Percentiles rank a stretch among this genome's conserved stretches.
phyloP scores from a whole-genome alignment of 2,113 vertebrate genomes.

The Oncorhynchus gorbuscha region DNA sequence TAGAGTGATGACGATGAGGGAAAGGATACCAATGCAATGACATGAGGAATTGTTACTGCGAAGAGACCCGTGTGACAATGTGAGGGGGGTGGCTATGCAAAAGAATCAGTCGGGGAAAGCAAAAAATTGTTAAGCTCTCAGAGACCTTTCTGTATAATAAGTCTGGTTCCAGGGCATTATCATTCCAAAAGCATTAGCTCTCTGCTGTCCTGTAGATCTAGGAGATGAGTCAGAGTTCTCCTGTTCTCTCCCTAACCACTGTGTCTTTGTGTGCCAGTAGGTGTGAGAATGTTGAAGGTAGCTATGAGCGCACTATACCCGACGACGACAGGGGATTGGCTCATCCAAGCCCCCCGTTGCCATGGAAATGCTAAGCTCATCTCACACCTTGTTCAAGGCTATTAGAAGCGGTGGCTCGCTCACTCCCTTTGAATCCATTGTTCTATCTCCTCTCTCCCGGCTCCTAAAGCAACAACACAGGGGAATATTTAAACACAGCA shows the following conservation, averaged over 20 bases:
- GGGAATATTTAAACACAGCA: too few species aligned
- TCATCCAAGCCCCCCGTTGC: background rate
- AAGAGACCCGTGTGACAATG: background rate
- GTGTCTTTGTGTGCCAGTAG: background rate
- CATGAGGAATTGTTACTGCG: background rate
- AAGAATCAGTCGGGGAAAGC: background rate
- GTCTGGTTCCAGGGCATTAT: background rate
- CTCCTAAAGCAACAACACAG: too few species aligned
- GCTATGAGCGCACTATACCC: background rate
- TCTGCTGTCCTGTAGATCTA: background rate
- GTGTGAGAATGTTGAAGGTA: background rate
- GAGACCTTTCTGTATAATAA: background rate
- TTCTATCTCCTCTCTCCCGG: background rate
- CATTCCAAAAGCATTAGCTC: background rate
- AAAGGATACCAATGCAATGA: background rate
- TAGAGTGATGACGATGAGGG: too few species aligned
- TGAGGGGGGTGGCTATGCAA: background rate
- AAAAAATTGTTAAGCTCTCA: too few species aligned
- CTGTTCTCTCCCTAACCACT: too few species aligned
- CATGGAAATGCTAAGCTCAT: conserved; percentile 5
- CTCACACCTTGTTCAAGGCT: conserved; percentile 5
- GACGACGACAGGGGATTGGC: background rate
- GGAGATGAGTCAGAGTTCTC: too few species aligned
- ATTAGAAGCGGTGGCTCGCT: background rate
- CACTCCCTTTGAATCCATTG: background rate